phyloP scores from a whole-genome alignment of 2,797 vertebrate species.

The Enteromius paludinosus region DNA sequence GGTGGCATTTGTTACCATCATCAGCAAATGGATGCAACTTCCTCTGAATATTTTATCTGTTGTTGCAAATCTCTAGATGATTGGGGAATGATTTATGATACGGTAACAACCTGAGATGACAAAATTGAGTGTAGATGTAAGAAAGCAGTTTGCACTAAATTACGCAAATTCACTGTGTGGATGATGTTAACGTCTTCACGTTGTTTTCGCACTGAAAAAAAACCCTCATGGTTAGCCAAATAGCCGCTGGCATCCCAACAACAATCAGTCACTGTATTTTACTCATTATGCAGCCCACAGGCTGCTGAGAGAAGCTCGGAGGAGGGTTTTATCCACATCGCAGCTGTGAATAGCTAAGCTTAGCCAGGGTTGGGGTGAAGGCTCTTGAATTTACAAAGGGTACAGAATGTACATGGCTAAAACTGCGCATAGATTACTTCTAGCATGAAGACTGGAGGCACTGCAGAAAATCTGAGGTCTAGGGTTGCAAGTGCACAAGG shows the following conservation, averaged over 20 bases:
- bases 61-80: neutral
- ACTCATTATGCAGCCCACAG: constrained; percentile 52
- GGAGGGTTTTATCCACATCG: constrained; percentile 51
- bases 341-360: constrained; percentile 48
- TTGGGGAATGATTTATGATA: neutral
- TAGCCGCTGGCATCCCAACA: constrained; percentile 68
- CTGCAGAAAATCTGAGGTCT: constrained; percentile 37
- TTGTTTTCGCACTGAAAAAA: constrained; percentile 61
- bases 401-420: constrained; percentile 16
- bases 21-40: constrained; percentile 1
- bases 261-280: constrained; percentile 43
- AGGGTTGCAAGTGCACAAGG: constrained; percentile 33
- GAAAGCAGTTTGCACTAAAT: constrained; percentile 59
- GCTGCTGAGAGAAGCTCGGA: constrained; percentile 43
- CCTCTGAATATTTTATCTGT: neutral
- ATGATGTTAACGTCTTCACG: constrained; percentile 57
- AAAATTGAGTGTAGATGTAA: neutral
- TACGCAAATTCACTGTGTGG: constrained; percentile 51
- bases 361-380: constrained; percentile 32
- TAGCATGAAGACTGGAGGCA: constrained; percentile 31
- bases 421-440: constrained; percentile 36
- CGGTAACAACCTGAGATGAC: neutral
- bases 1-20: constrained; percentile 18
- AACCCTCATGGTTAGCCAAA: constrained; percentile 64
- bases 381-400: constrained; percentile 44